These are phyloP conservation scores for Goniozus legneri DNA, from an alignment of 1,140 invertebrate genomes.

Conservation along the genomic window DNA sequence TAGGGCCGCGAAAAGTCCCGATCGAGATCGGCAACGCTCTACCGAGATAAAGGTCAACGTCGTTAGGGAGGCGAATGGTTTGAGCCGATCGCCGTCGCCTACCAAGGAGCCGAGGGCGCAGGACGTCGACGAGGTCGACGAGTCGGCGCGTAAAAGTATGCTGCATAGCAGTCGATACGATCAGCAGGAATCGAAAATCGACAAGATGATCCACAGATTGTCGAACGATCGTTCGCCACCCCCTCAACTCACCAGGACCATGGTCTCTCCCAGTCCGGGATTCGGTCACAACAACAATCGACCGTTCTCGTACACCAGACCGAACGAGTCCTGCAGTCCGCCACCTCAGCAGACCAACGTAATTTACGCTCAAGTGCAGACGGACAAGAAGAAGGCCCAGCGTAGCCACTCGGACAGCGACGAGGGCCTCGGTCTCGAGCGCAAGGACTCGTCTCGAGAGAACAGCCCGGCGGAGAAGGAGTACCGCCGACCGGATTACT, in stretches of 20 bases:
- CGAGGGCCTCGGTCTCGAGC: slow-evolving; percentile 69
- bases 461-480: slow-evolving; percentile 51
- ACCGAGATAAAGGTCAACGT: no score
- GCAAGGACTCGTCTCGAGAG: slow-evolving; percentile 50
- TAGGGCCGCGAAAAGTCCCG: slow-evolving; percentile 11
- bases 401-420: slow-evolving; percentile 67
- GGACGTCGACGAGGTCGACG: slow-evolving; percentile 33
- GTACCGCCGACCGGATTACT: slow-evolving; percentile 37
- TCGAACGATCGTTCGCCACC: slow-evolving; percentile 58
- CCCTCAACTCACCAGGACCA: slow-evolving; percentile 57
- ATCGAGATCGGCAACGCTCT: not conserved
- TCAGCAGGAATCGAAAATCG: slow-evolving; percentile 40
- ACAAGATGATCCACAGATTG: slow-evolving; percentile 49
- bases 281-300: slow-evolving; percentile 69
- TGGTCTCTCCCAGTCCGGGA: slow-evolving; percentile 60
- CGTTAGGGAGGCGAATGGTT: slow-evolving; percentile 9
- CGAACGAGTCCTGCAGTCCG: slow-evolving; percentile 45
- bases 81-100: slow-evolving; percentile 12
- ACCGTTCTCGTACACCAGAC: slow-evolving; percentile 71
- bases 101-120: slow-evolving; percentile 4
- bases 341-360: slow-evolving; percentile 45
- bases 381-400: slow-evolving; percentile 57
- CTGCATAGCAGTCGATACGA: slow-evolving; percentile 45
- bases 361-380: slow-evolving; percentile 74
- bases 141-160: slow-evolving; percentile 30